Conservation (phyloP, 2,888 invertebrate species). For the Sphecodes monilicornis region DNA sequence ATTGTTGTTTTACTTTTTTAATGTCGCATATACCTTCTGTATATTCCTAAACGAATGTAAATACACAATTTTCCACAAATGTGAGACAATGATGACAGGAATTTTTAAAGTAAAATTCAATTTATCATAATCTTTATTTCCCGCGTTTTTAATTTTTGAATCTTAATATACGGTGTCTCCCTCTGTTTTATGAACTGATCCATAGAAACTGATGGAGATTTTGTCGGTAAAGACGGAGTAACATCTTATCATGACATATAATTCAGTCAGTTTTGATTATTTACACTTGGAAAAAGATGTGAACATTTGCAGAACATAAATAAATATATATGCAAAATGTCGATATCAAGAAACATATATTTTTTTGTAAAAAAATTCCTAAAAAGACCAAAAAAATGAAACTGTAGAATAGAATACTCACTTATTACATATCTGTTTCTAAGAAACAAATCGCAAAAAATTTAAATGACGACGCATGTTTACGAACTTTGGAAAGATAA, state of each 20-base stretch:
- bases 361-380: too few relatives aligned
- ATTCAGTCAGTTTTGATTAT: too few relatives aligned
- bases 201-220: too few relatives aligned
- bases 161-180: background rate
- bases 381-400: too few relatives aligned
- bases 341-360: too few relatives aligned
- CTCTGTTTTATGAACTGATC: background rate
- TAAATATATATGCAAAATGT: too few relatives aligned
- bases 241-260: too few relatives aligned
- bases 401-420: too few relatives aligned
- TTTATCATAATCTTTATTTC: background rate
- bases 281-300: too few relatives aligned
- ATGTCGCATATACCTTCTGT: background rate
- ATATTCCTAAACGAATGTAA: background rate
- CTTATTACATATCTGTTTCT: too few relatives aligned
- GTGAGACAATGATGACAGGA: background rate
- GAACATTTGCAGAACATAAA: too few relatives aligned
- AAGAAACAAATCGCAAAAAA: background rate
- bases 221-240: background rate
- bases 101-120: background rate
- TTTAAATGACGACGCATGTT: background rate
- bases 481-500: background rate
- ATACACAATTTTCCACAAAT: background rate
- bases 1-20: background rate
- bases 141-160: background rate